Evolutionary conservation across 2,888 invertebrate genomes (phyloP).

Genomic region (Steinernema hermaphroditum): DNA sequence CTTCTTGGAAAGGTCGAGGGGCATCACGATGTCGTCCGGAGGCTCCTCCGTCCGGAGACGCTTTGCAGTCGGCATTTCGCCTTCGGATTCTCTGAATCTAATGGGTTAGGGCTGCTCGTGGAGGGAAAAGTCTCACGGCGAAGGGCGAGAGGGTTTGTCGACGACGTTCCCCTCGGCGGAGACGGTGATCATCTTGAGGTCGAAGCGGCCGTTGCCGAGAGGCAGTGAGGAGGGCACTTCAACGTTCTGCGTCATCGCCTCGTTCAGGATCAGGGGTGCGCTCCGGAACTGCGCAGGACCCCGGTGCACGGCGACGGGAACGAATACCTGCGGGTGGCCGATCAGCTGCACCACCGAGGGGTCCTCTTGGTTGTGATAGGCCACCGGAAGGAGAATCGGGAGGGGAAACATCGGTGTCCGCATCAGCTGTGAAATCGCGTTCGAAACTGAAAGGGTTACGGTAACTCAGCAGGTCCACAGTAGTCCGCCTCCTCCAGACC

Average conservation of each 20-base stretch:
- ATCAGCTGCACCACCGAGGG: constrained; percentile 20
- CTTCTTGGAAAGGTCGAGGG: constrained; percentile 13
- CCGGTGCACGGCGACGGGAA: constrained; percentile 8
- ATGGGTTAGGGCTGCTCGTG: background rate
- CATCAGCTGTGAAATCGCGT: background rate
- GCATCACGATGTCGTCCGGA: background rate
- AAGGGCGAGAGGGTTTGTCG: background rate
- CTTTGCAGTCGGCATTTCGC: background rate
- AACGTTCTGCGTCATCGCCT: constrained; percentile 9
- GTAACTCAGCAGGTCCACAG: background rate
- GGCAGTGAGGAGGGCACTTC: background rate
- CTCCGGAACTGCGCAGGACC: constrained; percentile 9
- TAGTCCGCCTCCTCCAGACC: no score
- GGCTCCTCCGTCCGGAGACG: background rate
- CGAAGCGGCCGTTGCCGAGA: background rate
- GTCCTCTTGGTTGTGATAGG: constrained; percentile 13
- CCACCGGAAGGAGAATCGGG: constrained; percentile 12
- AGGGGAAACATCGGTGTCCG: background rate
- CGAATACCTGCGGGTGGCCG: constrained; percentile 8
- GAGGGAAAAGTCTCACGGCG: background rate
- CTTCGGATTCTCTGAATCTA: background rate
- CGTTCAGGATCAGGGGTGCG: background rate
- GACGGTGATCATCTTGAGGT: background rate
- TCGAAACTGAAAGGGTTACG: constrained; percentile 12
- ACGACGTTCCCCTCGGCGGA: background rate